A percentile compares a stretch with the other conserved stretches of the same genome.
Conservation (phyloP, 2,888 invertebrate species). For the Hypercompe scribonia region DNA sequence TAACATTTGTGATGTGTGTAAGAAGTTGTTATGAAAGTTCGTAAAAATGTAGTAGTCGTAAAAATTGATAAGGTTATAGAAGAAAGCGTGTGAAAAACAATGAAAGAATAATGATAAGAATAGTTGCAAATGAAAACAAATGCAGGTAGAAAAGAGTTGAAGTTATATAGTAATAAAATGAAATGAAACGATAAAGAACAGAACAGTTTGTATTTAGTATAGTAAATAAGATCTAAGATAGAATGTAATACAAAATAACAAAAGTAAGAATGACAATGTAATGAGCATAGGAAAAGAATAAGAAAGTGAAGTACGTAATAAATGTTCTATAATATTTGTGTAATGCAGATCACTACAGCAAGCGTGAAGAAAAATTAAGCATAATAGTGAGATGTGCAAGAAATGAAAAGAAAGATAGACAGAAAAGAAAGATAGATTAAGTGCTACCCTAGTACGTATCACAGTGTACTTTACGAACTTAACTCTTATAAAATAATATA, state of each 20-base stretch:
- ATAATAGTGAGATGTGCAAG: constrained; percentile 40
- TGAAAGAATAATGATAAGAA: not conserved
- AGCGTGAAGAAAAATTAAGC: constrained; percentile 40
- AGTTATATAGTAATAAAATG: constrained; percentile 34
- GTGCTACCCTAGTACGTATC: constrained; percentile 79
- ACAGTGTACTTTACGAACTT: constrained; percentile 79
- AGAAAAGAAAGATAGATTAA: constrained; percentile 32
- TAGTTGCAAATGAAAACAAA: constrained; percentile 17
- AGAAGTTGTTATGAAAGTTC: not conserved
- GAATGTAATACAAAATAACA: constrained; percentile 19
- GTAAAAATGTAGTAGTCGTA: not conserved
- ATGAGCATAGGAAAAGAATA: constrained; percentile 9
- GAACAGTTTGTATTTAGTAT: constrained; percentile 49
- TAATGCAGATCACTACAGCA: constrained; percentile 11
- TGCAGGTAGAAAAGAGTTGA: constrained; percentile 22
- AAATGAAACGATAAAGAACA: constrained; percentile 62
- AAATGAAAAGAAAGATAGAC: constrained; percentile 18
- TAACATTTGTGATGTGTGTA: not conserved
- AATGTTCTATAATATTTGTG: not conserved
- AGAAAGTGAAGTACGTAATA: constrained; percentile 1
- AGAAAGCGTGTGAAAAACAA: constrained; percentile 8
- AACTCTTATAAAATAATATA: constrained; percentile 55
- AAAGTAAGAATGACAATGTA: constrained; percentile 17
- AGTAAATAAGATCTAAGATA: constrained; percentile 29
- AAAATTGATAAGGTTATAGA: not conserved